phyloP scores from a whole-genome alignment of 2,113 vertebrate species.

The Mungos mungo region DNA sequence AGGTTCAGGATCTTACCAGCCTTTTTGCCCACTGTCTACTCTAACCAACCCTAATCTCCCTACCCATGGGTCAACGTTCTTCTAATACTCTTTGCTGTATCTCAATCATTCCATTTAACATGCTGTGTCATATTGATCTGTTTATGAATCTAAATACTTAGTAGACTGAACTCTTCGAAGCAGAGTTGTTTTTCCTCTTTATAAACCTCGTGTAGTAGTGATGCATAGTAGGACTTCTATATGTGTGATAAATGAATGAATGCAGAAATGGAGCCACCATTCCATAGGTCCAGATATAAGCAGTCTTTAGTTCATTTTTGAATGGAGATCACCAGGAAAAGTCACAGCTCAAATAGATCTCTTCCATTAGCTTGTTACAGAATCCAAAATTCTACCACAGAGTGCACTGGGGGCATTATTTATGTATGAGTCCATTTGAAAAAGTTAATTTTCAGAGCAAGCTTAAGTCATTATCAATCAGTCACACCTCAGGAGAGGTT shows the following conservation, averaged over 20 bases:
- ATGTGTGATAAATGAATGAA: not conserved
- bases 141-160: not conserved
- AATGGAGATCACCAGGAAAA: not conserved
- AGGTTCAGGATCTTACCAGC: not conserved
- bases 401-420: not conserved
- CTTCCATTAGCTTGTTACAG: not conserved
- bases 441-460: constrained; percentile 38
- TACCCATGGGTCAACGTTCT: not conserved
- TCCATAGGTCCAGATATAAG: not conserved
- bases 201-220: not conserved
- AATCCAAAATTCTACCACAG: not conserved
- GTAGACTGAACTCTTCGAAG: not conserved
- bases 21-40: not conserved
- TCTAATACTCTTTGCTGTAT: not conserved
- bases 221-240: not conserved
- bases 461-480: not conserved
- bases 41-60: not conserved
- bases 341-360: not conserved
- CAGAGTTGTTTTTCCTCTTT: not conserved
- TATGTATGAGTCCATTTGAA: not conserved
- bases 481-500: not conserved
- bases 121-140: not conserved
- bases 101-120: not conserved
- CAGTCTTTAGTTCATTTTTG: not conserved
- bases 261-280: not conserved